Percentiles rank a stretch among this genome's conserved stretches.
Conservation (phyloP, 1,140 invertebrate species). For the Drosophila seguyi region DNA sequence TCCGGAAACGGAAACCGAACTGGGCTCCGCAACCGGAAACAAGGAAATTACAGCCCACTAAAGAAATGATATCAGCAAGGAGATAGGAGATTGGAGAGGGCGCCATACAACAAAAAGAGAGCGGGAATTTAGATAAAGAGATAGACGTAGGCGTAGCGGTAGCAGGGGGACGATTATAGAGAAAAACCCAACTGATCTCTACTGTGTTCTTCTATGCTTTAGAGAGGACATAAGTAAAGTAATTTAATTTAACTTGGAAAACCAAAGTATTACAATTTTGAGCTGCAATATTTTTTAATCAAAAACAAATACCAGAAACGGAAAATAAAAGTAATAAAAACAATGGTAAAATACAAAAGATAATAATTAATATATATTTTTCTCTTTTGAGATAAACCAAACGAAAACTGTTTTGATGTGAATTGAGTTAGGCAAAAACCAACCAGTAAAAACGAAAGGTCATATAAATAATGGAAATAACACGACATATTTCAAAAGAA, state of each 20-base stretch:
- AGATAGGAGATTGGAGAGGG: constrained; percentile 13
- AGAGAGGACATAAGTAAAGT: constrained; percentile 42
- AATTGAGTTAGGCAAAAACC: constrained; percentile 75
- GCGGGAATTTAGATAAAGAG: constrained; percentile 14
- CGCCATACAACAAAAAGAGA: constrained; percentile 3
- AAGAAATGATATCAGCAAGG: constrained; percentile 44
- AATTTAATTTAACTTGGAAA: constrained; percentile 46
- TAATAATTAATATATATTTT: constrained; percentile 84
- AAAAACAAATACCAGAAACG: constrained; percentile 42
- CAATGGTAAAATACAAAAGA: constrained; percentile 63
- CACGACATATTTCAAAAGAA: constrained; percentile 70
- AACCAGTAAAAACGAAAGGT: constrained; percentile 29
- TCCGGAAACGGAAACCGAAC: constrained; percentile 22
- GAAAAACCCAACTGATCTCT: constrained; percentile 67
- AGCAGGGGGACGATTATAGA: constrained; percentile 21
- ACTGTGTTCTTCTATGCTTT: constrained; percentile 70
- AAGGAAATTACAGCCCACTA: constrained; percentile 37
- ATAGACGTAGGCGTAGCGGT: constrained; percentile 28
- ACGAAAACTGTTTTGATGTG: constrained; percentile 74
- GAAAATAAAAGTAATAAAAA: constrained; percentile 35
- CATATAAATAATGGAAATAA: constrained; percentile 28
- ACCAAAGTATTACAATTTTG: constrained; percentile 79
- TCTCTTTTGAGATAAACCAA: constrained; percentile 81
- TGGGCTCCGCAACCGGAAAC: constrained; percentile 7
- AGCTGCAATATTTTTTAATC: constrained; percentile 84